phyloP scores from a whole-genome alignment of 2,113 vertebrate genomes.

The Rostratula benghalensis region DNA sequence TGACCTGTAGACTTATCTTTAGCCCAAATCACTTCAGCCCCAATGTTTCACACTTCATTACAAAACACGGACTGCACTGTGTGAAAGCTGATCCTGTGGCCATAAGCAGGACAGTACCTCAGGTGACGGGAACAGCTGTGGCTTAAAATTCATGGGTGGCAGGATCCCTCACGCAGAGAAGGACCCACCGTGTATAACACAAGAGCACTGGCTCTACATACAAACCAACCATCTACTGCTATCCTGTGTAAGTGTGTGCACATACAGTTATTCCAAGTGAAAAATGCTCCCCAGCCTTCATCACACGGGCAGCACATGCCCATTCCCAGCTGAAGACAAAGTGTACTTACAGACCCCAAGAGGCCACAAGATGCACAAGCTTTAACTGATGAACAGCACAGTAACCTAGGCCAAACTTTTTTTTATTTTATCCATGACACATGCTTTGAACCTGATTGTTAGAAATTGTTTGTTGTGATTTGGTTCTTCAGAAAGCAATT shows the following conservation, averaged over 20 bases:
- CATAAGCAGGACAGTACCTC: not conserved
- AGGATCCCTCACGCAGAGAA: not conserved
- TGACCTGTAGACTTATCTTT: not conserved
- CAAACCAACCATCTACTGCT: not conserved
- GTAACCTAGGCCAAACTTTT: not conserved
- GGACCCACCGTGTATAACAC: not conserved
- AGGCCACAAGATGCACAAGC: not conserved
- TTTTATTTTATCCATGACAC: not conserved
- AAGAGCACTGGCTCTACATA: not conserved
- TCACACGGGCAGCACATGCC: not conserved
- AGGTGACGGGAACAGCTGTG: not conserved
- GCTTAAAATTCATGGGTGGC: not conserved
- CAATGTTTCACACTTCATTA: not conserved
- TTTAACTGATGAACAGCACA: not conserved
- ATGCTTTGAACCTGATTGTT: not conserved
- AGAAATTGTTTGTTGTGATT: not conserved
- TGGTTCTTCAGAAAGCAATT: not conserved
- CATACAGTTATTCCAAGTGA: not conserved
- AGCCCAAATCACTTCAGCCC: not conserved
- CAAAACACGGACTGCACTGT: fast-evolving
- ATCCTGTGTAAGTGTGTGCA: not conserved
- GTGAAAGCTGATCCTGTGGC: not conserved
- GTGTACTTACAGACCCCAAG: not conserved
- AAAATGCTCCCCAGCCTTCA: not conserved
- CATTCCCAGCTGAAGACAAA: not conserved